Conservation (phyloP, 2,888 invertebrate genomes). For the Cartodere bifasciata region DNA sequence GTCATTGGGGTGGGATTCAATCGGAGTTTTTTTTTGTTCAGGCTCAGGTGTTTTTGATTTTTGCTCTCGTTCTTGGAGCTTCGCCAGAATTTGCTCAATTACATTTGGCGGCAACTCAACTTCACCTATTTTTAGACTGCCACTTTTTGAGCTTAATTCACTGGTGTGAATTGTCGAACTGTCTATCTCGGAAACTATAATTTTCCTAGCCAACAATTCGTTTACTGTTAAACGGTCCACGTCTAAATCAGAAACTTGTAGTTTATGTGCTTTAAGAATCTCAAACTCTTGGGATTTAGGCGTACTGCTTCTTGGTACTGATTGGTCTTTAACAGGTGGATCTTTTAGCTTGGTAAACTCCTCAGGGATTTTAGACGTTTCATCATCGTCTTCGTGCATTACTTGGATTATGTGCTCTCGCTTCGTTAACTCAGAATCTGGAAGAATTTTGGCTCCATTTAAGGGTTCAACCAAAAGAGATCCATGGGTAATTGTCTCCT, state of each 20-base stretch:
- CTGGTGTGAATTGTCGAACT: slow-evolving; percentile 58
- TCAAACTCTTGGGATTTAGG: slow-evolving; percentile 24
- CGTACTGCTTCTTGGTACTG: too few relatives aligned
- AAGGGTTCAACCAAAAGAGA: slow-evolving; percentile 53
- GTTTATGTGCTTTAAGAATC: slow-evolving; percentile 43
- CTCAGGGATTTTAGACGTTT: slow-evolving; percentile 29
- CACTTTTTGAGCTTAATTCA: slow-evolving; percentile 58
- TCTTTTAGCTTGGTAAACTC: slow-evolving; percentile 25
- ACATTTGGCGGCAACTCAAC: slow-evolving; percentile 56
- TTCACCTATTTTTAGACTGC: slow-evolving; percentile 52
- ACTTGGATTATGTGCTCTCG: slow-evolving; percentile 25
- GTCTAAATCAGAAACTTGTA: slow-evolving; percentile 63
- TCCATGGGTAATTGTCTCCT: slow-evolving; percentile 52
- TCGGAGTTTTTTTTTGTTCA: slow-evolving; percentile 33
- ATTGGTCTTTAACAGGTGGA: too few relatives aligned
- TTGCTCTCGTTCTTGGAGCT: slow-evolving; percentile 24
- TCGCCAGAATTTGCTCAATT: slow-evolving; percentile 51
- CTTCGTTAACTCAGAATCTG: slow-evolving; percentile 21
- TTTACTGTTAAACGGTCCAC: slow-evolving; percentile 68
- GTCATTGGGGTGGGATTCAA: slow-evolving; percentile 14
- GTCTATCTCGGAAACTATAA: slow-evolving; percentile 70
- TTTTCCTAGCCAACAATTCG: slow-evolving; percentile 66
- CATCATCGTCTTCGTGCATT: slow-evolving; percentile 23
- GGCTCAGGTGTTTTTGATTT: slow-evolving; percentile 11
- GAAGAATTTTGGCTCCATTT: slow-evolving; percentile 32